phyloP scores from a whole-genome alignment of 2,888 invertebrate genomes.

The Drosophila fulvimacula region DNA sequence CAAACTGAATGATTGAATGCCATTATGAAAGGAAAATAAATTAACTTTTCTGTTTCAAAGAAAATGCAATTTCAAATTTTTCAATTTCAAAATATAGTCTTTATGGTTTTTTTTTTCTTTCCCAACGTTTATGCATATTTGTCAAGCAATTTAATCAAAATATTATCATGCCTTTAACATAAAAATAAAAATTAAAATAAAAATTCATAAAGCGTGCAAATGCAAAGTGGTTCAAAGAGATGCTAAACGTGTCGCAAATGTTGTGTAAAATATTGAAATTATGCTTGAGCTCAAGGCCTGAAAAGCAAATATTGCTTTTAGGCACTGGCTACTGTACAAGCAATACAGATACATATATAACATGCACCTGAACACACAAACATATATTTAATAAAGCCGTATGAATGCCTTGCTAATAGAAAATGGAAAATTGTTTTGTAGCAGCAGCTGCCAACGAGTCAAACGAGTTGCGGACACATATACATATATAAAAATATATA shows the following conservation, averaged over 20 bases:
- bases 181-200: slow-evolving; percentile 7
- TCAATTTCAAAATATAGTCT: background rate
- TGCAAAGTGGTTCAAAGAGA: background rate
- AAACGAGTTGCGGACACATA: background rate
- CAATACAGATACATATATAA: background rate
- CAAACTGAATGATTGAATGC: slow-evolving; percentile 16
- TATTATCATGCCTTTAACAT: slow-evolving; percentile 16
- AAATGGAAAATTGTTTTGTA: slow-evolving; percentile 13
- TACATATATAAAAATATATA: slow-evolving; percentile 1
- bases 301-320: background rate
- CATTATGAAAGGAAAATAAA: background rate
- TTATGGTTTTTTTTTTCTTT: background rate
- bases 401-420: slow-evolving; percentile 3
- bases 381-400: slow-evolving; percentile 9
- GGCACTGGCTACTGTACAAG: background rate
- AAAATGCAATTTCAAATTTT: slow-evolving; percentile 4
- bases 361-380: background rate
- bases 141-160: slow-evolving; percentile 10
- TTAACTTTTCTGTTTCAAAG: slow-evolving; percentile 3
- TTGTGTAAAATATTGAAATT: slow-evolving; percentile 1
- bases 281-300: background rate
- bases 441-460: background rate
- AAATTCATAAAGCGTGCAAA: slow-evolving; percentile 18
- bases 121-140: background rate
- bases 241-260: slow-evolving; percentile 1